Evolutionary conservation across 2,888 invertebrate species (phyloP), one percentile per base, ranked within the genome.

Genomic region (Muschampia plurimacula): DNA sequence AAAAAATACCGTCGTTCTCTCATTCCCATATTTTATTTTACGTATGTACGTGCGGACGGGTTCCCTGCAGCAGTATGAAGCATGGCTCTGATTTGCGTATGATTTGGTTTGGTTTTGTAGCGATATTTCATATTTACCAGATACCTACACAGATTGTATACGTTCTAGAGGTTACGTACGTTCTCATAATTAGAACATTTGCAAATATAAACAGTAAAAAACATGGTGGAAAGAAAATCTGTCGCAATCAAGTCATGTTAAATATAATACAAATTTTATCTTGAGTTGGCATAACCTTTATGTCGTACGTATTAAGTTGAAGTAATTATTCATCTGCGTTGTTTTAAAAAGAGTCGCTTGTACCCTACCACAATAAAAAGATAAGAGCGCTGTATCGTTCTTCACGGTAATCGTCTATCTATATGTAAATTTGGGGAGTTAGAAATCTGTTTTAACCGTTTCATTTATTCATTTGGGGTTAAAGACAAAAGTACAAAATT

Each of bases 341-440:
- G 41, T 2, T 41, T 41, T 6, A 41, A 5, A 9, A 41, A 9
- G 2, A 22, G 22, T 55, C 55, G 22, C 8, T 55, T 55, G 55
- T 32, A 55, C 8, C 28, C 49, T 57, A 10, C 41, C 52, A 9
- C 49, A 60, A 32, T 65, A 44, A 65, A 70, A 59, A 46, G 57
- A 57, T 22, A 57, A 36, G 64, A 55, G 57, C 55, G 44, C 39
- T 67, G 55, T 67, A 71, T 71, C 70, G 70, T 70, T 65, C 59
- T 65, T 64, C 70, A 71, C 39, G 65, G 44, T 52, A 52, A 52
- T 41, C 57, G 64, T 71, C 70, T 65, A 71, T 71, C 70, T 71
- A 59, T 66, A 71, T 71, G 70, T 57, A 65, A 71, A 71, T 71
- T 71, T 59, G 46, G 55, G 39, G 49, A 71, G 71, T 66, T 71